Conservation (phyloP, 53 echinoderm and acorn worm species). For the Echinometra lucunter region DNA sequence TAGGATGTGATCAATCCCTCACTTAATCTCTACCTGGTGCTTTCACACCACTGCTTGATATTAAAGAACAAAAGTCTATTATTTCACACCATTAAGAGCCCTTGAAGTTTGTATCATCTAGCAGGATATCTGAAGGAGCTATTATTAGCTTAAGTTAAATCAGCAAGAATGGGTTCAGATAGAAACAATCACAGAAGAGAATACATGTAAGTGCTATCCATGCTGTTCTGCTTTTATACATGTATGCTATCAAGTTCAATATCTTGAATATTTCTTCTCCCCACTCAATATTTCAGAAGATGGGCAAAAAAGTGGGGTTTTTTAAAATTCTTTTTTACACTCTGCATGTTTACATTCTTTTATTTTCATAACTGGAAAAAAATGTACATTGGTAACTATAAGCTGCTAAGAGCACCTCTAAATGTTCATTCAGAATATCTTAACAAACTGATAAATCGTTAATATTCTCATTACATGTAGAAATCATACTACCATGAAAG, state of each 20-base stretch:
- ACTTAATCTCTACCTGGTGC: not conserved
- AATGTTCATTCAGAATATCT: too few species aligned
- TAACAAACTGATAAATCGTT: too few species aligned
- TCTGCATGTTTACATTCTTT: not conserved
- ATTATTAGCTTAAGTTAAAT: not conserved
- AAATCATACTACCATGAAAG: too few species aligned
- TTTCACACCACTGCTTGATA: not conserved
- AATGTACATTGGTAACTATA: too few species aligned
- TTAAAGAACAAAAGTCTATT: not conserved
- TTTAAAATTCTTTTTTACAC: too few species aligned
- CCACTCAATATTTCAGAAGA: not conserved
- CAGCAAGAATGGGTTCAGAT: not conserved
- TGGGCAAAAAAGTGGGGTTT: too few species aligned
- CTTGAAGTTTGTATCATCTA: not conserved
- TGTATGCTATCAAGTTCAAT: not conserved
- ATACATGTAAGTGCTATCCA: not conserved
- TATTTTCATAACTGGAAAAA: not conserved
- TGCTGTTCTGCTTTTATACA: not conserved
- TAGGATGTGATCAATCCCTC: conserved; percentile 55
- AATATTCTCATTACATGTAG: too few species aligned
- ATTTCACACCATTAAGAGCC: not conserved
- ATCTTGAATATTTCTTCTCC: not conserved
- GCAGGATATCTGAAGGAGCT: not conserved
- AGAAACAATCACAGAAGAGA: not conserved
- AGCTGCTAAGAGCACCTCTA: too few species aligned